phyloP scores from a whole-genome alignment of 2,888 invertebrate genomes.

The Helobdella robusta region DNA sequence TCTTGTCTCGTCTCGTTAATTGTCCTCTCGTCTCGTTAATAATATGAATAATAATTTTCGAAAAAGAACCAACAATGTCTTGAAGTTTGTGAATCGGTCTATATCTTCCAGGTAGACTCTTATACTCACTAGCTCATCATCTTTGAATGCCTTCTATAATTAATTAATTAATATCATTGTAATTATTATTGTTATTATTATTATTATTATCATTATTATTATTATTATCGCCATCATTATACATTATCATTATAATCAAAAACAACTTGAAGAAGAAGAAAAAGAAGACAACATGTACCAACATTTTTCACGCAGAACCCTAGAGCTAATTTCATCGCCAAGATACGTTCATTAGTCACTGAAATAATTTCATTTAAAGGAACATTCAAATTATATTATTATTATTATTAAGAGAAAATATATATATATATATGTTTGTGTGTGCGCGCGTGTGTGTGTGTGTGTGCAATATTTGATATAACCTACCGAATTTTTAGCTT shows the following conservation, averaged over 20 bases:
- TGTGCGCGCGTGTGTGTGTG: too few species aligned
- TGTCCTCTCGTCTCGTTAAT: too few species aligned
- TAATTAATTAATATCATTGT: neutral
- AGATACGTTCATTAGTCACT: constrained; percentile 58
- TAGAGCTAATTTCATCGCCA: constrained; percentile 61
- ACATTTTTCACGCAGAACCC: constrained; percentile 60
- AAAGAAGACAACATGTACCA: constrained; percentile 44
- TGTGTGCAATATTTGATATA: too few species aligned
- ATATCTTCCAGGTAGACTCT: neutral
- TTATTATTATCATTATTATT: too few species aligned
- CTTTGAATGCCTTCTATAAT: constrained; percentile 18
- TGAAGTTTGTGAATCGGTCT: neutral
- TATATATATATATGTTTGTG: constrained; percentile 1
- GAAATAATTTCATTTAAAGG: constrained; percentile 10
- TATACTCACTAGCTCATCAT: too few species aligned
- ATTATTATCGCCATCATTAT: too few species aligned
- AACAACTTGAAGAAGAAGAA: too few species aligned
- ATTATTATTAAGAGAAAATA: constrained; percentile 2
- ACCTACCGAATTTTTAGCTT: too few species aligned
- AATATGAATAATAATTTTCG: too few species aligned
- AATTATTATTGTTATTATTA: constrained; percentile 1
- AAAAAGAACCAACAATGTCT: neutral
- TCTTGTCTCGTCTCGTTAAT: too few species aligned
- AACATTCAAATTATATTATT: neutral
- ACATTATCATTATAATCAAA: too few species aligned